Evolutionary conservation across 2,113 vertebrate genomes (phyloP), one percentile per base, ranked within the genome.

Genomic region (Jaculus jaculus): DNA sequence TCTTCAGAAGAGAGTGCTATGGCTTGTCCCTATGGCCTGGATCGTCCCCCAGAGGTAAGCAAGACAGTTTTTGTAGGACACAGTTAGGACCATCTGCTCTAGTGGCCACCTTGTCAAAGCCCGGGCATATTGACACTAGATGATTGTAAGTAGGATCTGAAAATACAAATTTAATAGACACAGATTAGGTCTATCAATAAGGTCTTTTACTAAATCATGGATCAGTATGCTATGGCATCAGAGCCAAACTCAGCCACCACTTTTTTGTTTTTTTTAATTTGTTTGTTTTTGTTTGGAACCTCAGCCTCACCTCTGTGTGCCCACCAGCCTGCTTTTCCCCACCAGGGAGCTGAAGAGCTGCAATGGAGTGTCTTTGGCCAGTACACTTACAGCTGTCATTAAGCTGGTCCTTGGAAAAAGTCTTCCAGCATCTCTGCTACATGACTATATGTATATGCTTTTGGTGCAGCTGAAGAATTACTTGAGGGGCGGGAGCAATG

Each of bases 381-480:
- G 73, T n/a, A 68, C 90, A 87, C 30, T 82, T 34, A 24, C 47
- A 85, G 51, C 30, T 58, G 42, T 87, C 69, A 61, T 54, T 47
- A 60, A 71, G 32, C 58, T 74, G 39, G 8, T 34, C 54, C 26
- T 90, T 42, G 42, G 21, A 26, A 92, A 87, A 75, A 42, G 13
- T 81, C n/a, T 81, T 3, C 10, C 61, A 84, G 20, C 26, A 89
- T 42, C 26, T 68, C 78, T 39, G 75, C 26, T 86, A 79, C 54
- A 34, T 32, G 32, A 21, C 66, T 42, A 15, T 30, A 65, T 24
- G 2, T 17, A 30, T n/a, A 24, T 82, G 32, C 30, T n/a, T 68
- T 21, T 68, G 18, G 63, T 78, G 47, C 58, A 90, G 42, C 51
- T 86, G 9, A 72, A 85, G 21, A 80, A 68, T 61, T 82, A n/a